These are phyloP conservation scores for Sebastes oblongus DNA, from an alignment of 2,797 vertebrate species.

Conservation along the genomic window DNA sequence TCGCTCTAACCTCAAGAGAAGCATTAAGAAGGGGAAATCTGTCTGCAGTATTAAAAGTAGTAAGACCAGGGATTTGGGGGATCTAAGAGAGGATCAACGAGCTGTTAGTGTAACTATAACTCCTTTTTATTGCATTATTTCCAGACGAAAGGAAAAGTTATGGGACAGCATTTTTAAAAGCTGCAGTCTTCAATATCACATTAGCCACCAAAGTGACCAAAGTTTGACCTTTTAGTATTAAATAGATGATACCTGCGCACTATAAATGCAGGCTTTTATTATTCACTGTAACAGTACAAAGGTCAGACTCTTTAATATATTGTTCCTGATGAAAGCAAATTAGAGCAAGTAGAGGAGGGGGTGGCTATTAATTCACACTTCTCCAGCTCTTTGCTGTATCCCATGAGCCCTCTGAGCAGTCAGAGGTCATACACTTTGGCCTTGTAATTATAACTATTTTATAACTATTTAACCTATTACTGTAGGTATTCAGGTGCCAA, in stretches of 20 bases:
- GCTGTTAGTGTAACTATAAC: not conserved
- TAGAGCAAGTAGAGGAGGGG: slow-evolving; percentile 6
- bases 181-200: not conserved
- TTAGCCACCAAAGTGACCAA: not conserved
- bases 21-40: not conserved
- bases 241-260: not conserved
- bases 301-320: slow-evolving; percentile 44
- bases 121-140: not conserved
- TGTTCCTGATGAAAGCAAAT: slow-evolving; percentile 42
- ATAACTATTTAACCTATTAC: not conserved
- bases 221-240: slow-evolving; percentile 1
- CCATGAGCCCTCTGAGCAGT: slow-evolving; percentile 12
- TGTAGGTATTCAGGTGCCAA: not conserved
- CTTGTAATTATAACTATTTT: not conserved
- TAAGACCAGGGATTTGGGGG: not conserved
- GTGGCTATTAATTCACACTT: slow-evolving; percentile 32
- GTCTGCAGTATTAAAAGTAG: not conserved
- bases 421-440: not conserved
- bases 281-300: slow-evolving; percentile 4
- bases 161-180: not conserved
- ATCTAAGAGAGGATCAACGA: slow-evolving; percentile 6
- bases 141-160: not conserved
- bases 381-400: not conserved
- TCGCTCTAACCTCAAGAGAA: not conserved
- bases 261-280: not conserved